These are phyloP conservation scores for Ammospiza maritima DNA, from an alignment of 2,797 vertebrate genomes.

Conservation along the genomic window DNA sequence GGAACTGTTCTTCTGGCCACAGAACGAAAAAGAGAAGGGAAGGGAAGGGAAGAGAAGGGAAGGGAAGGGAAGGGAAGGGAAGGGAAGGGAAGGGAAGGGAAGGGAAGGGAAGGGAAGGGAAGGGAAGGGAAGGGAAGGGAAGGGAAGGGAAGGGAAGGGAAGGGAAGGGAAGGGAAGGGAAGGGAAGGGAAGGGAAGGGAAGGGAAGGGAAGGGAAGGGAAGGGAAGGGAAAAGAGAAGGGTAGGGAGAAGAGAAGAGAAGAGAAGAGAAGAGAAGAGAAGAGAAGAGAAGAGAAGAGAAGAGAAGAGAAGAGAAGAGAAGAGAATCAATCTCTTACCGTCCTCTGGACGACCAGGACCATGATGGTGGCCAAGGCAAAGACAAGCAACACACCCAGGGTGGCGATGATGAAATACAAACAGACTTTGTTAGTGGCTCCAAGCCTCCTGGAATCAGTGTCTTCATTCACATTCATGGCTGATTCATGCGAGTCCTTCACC, in stretches of 20 bases:
- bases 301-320: too few relatives aligned
- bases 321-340: constrained; percentile 64
- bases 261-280: too few relatives aligned
- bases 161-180: too few relatives aligned
- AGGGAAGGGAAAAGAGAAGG: too few relatives aligned
- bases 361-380: constrained; percentile 71
- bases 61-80: rapidly evolving
- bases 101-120: too few relatives aligned
- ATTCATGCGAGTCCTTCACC: constrained; percentile 53
- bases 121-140: too few relatives aligned
- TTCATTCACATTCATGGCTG: constrained; percentile 68
- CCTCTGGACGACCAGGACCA: constrained; percentile 71
- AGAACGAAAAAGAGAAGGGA: background rate
- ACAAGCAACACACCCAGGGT: constrained; percentile 57
- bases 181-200: too few relatives aligned
- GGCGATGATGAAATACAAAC: constrained; percentile 57
- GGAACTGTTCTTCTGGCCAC: background rate
- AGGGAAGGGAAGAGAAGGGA: too few relatives aligned
- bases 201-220: rapidly evolving
- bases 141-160: too few relatives aligned
- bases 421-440: constrained; percentile 32
- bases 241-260: too few relatives aligned
- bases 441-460: constrained; percentile 24
- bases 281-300: too few relatives aligned
- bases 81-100: too few relatives aligned